phyloP scores from a whole-genome alignment of 2,113 vertebrate genomes.

The Petroica traversi region DNA sequence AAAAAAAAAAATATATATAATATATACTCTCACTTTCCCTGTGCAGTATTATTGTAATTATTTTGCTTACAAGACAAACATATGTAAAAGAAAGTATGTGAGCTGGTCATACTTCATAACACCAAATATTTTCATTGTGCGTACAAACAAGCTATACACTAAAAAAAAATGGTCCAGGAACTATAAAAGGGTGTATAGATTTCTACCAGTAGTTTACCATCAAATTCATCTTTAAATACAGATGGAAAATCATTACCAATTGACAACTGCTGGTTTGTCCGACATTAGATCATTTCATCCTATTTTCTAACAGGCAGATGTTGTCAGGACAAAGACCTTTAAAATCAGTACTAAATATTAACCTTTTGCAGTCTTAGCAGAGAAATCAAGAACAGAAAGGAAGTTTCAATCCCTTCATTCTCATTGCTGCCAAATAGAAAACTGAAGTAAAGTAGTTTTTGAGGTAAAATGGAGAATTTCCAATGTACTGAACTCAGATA shows the following conservation, averaged over 20 bases:
- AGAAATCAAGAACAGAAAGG: background rate
- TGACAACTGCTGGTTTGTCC: background rate
- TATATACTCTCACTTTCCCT: background rate
- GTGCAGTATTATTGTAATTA: background rate
- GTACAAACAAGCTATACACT: background rate
- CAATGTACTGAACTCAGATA: background rate
- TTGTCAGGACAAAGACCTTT: background rate
- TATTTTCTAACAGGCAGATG: background rate
- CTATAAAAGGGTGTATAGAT: background rate
- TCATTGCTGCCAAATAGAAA: background rate
- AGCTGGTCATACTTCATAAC: background rate
- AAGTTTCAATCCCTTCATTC: background rate
- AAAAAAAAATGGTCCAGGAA: background rate
- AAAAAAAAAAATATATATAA: background rate
- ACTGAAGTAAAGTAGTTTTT: background rate
- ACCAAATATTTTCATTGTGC: background rate
- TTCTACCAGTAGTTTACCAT: background rate
- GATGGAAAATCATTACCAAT: background rate
- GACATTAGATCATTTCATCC: background rate
- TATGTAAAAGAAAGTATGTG: background rate
- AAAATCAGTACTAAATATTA: background rate
- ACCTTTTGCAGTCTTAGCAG: background rate
- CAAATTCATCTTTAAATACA: background rate
- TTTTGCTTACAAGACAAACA: background rate
- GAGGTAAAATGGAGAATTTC: background rate